Evolutionary conservation across 2,113 vertebrate species (phyloP).

Genomic region (Sinocyclocheilus rhinocerous): DNA sequence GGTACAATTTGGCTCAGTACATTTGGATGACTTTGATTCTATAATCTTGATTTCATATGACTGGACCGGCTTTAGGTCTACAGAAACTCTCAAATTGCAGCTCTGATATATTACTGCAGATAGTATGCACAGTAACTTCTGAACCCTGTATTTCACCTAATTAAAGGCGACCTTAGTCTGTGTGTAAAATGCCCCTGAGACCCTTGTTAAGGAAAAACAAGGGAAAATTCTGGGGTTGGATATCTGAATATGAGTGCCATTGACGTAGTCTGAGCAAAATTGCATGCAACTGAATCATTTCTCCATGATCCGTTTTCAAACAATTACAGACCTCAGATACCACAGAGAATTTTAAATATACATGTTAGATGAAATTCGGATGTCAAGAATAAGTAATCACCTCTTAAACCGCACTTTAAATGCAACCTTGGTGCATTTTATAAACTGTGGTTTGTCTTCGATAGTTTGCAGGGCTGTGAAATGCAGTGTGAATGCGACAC

Average conservation of each 20-base stretch:
- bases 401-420: conserved; percentile 15
- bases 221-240: conserved; percentile 32
- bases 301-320: conserved; percentile 38
- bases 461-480: conserved; percentile 37
- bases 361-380: conserved; percentile 35
- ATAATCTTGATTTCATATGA: background rate
- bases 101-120: conserved; percentile 20
- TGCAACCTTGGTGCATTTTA: conserved; percentile 33
- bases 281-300: conserved; percentile 38
- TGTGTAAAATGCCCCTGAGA: conserved; percentile 40
- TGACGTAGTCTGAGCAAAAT: conserved; percentile 36
- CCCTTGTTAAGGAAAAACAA: conserved; percentile 32
- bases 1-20: background rate
- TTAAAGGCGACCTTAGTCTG: conserved; percentile 33
- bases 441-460: conserved; percentile 48
- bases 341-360: conserved; percentile 29
- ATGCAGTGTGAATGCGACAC: conserved; percentile 41
- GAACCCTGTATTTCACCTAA: conserved; percentile 40
- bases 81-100: background rate
- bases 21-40: background rate
- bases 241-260: conserved; percentile 18
- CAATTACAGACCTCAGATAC: conserved; percentile 41
- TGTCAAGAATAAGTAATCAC: conserved; percentile 26
- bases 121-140: background rate
- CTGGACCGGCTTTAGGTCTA: background rate